Percentiles rank a stretch among this genome's conserved stretches.
Conservation (phyloP, 1,140 invertebrate species). For the Catajapyx aquilonaris region DNA sequence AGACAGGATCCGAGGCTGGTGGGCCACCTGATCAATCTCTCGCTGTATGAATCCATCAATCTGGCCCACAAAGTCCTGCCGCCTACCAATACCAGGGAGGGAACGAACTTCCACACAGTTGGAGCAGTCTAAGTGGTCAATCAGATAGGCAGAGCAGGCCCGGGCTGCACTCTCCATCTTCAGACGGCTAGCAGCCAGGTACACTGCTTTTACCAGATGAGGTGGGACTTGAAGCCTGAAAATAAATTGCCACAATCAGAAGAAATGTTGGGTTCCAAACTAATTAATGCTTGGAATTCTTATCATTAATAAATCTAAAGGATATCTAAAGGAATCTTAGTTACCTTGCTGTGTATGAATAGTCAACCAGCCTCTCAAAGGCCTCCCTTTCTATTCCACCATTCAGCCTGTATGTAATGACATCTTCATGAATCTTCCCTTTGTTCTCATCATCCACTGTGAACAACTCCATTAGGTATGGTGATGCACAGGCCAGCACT, state of each 20-base stretch:
- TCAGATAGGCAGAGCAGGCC: constrained; percentile 45
- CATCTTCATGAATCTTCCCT: constrained; percentile 17
- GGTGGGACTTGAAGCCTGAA: constrained; percentile 31
- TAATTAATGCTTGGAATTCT: too few relatives aligned
- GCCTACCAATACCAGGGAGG: constrained; percentile 38
- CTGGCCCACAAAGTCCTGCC: constrained; percentile 33
- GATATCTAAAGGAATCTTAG: constrained; percentile 15
- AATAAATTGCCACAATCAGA: too few relatives aligned
- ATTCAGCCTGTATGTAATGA: constrained; percentile 39
- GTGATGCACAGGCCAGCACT: constrained; percentile 50
- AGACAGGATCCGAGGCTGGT: constrained; percentile 29
- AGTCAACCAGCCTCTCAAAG: constrained; percentile 51
- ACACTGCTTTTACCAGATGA: constrained; percentile 43
- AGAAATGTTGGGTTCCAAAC: too few relatives aligned
- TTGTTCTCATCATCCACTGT: constrained; percentile 28
- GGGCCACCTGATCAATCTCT: constrained; percentile 36
- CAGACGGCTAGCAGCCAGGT: constrained; percentile 44
- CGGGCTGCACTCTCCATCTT: constrained; percentile 47
- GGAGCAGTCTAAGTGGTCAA: constrained; percentile 37
- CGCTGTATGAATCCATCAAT: constrained; percentile 48
- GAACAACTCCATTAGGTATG: constrained; percentile 57
- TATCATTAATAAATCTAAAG: constrained; percentile 2
- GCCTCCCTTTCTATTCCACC: constrained; percentile 41
- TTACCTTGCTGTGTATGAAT: constrained; percentile 49
- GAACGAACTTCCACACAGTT: constrained; percentile 49